Percentiles rank a stretch among this genome's conserved stretches.
These are phyloP conservation scores for Lasioglossum pauxillum DNA, from an alignment of 2,888 invertebrate species.

Conservation along the genomic window DNA sequence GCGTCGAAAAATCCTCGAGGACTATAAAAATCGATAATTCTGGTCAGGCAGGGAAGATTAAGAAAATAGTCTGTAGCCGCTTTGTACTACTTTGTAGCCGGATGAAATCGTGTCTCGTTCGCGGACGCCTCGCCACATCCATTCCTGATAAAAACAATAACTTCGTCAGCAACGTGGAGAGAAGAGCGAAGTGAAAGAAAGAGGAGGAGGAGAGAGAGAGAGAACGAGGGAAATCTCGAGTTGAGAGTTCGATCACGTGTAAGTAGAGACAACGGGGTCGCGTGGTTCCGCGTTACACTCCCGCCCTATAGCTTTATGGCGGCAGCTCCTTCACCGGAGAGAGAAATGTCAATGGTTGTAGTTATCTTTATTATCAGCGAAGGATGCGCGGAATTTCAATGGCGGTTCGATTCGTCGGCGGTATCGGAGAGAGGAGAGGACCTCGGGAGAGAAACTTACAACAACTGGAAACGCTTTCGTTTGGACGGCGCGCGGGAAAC, in stretches of 20 bases:
- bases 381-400: constrained; percentile 61
- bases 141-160: constrained; percentile 26
- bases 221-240: not conserved
- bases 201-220: not conserved
- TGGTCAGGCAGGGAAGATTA: not conserved
- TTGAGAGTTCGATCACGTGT: constrained; percentile 43
- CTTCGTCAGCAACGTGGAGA: not conserved
- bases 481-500: not conserved
- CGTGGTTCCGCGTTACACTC: constrained; percentile 19
- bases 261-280: constrained; percentile 9
- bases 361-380: constrained; percentile 60
- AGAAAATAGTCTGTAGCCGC: not conserved
- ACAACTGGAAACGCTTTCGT: constrained; percentile 6
- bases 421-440: not conserved
- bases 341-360: constrained; percentile 44
- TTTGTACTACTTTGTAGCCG: not conserved
- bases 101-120: not conserved
- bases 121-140: not conserved
- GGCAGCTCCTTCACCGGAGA: constrained; percentile 18
- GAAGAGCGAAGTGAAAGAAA: not conserved
- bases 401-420: not conserved
- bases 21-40: not conserved
- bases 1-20: not conserved
- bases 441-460: not conserved
- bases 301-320: constrained; percentile 13